Conservation (phyloP, 1,140 invertebrate genomes). For the Dendroctonus ponderosae region DNA sequence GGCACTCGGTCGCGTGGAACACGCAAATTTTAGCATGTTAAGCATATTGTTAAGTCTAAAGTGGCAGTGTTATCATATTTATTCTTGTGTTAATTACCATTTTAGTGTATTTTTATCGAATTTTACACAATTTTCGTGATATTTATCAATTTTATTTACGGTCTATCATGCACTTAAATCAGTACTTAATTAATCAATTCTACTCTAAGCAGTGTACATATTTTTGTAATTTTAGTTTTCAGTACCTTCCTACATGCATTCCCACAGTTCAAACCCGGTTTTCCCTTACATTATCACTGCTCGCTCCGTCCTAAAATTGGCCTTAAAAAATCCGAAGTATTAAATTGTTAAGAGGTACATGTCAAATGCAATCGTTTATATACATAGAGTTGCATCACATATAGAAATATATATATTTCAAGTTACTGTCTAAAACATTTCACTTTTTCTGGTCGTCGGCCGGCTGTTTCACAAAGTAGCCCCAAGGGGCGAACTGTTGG, state of each 20-base stretch:
- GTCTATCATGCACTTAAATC: no score
- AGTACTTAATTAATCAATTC: no score
- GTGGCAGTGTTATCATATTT: background rate
- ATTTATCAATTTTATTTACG: background rate
- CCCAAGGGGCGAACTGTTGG: slow-evolving; percentile 62
- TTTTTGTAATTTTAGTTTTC: slow-evolving; percentile 5
- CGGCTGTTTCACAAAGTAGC: slow-evolving; percentile 72
- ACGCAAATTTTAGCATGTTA: background rate
- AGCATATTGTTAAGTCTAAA: background rate
- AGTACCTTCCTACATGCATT: slow-evolving; percentile 1
- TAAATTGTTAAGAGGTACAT: slow-evolving; percentile 30
- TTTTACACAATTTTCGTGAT: slow-evolving; percentile 4
- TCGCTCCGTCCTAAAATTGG: slow-evolving; percentile 18
- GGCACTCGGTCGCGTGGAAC: no score
- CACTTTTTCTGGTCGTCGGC: slow-evolving; percentile 50
- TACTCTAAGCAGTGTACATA: background rate
- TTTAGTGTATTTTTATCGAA: background rate
- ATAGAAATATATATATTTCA: slow-evolving; percentile 47
- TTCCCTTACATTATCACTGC: background rate
- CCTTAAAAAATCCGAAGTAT: slow-evolving; percentile 12
- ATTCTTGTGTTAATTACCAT: slow-evolving; percentile 3
- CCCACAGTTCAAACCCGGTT: background rate
- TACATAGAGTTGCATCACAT: slow-evolving; percentile 40
- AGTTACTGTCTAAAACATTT: slow-evolving; percentile 30
- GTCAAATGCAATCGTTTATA: slow-evolving; percentile 38